Conservation (phyloP, 2,888 invertebrate genomes). For the Gerosis bhagava region DNA sequence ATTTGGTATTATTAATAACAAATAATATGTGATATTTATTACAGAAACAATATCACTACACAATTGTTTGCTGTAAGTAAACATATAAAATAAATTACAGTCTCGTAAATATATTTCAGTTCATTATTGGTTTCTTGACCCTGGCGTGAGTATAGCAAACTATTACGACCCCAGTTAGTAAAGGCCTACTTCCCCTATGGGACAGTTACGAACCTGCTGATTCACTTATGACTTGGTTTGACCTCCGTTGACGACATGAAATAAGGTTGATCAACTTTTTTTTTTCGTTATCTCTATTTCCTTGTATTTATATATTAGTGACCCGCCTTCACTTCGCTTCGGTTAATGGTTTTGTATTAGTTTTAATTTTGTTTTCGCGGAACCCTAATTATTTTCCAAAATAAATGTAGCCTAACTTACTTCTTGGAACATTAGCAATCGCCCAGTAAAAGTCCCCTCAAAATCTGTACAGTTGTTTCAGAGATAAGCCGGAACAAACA, state of each 20-base stretch:
- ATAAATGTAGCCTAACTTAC: too few species aligned
- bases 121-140: slow-evolving; percentile 3
- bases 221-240: slow-evolving; percentile 20
- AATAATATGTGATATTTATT: slow-evolving; percentile 1
- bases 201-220: slow-evolving; percentile 9
- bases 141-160: slow-evolving; percentile 6
- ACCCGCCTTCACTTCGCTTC: too few species aligned
- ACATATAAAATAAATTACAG: slow-evolving; percentile 6
- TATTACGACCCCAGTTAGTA: slow-evolving; percentile 5
- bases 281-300: background rate
- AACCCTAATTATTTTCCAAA: too few species aligned
- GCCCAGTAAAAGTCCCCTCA: too few species aligned
- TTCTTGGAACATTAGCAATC: too few species aligned
- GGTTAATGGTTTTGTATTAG: too few species aligned
- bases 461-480: too few species aligned
- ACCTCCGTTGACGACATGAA: slow-evolving; percentile 3
- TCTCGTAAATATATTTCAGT: background rate
- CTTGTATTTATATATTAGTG: too few species aligned
- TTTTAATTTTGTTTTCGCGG: too few species aligned
- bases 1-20: slow-evolving; percentile 1
- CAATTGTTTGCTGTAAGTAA: background rate
- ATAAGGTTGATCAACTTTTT: slow-evolving; percentile 1
- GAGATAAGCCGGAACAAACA: too few species aligned
- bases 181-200: slow-evolving; percentile 3
- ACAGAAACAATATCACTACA: background rate